Evolutionary conservation across 2,888 invertebrate genomes (phyloP).

Genomic region (Adelphocoris suturalis): DNA sequence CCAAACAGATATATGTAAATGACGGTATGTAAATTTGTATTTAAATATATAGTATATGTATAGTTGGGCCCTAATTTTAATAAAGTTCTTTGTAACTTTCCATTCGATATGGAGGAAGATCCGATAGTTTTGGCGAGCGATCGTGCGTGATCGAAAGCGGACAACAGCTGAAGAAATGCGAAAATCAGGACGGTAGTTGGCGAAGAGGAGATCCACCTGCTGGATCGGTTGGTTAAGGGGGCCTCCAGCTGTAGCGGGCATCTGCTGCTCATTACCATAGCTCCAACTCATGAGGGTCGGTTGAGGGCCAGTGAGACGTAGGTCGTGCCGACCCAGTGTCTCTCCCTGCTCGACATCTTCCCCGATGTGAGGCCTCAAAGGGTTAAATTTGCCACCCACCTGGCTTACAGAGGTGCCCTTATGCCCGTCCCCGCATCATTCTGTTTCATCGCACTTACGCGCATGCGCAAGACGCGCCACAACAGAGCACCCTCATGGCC

Average conservation of each 20-base stretch:
- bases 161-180: slow-evolving; percentile 23
- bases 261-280: slow-evolving; percentile 28
- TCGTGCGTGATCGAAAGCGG: too few relatives aligned
- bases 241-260: slow-evolving; percentile 27
- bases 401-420: not conserved
- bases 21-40: too few relatives aligned
- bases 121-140: too few relatives aligned
- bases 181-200: slow-evolving; percentile 32
- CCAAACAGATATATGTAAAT: too few relatives aligned
- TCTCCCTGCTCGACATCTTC: slow-evolving; percentile 1
- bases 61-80: too few relatives aligned
- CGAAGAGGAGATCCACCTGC: slow-evolving; percentile 3
- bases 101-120: too few relatives aligned
- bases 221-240: not conserved
- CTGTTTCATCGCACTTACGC: not conserved
- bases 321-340: not conserved
- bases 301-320: not conserved
- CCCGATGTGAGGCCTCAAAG: not conserved
- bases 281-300: slow-evolving; percentile 23
- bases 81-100: too few relatives aligned
- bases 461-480: not conserved
- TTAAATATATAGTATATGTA: too few relatives aligned
- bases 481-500: slow-evolving; percentile 9
- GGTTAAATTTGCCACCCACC: slow-evolving; percentile 27
- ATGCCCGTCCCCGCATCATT: slow-evolving; percentile 19